These are phyloP conservation scores for Atrichornis clamosus DNA, from an alignment of 2,113 vertebrate species.

Conservation along the genomic window DNA sequence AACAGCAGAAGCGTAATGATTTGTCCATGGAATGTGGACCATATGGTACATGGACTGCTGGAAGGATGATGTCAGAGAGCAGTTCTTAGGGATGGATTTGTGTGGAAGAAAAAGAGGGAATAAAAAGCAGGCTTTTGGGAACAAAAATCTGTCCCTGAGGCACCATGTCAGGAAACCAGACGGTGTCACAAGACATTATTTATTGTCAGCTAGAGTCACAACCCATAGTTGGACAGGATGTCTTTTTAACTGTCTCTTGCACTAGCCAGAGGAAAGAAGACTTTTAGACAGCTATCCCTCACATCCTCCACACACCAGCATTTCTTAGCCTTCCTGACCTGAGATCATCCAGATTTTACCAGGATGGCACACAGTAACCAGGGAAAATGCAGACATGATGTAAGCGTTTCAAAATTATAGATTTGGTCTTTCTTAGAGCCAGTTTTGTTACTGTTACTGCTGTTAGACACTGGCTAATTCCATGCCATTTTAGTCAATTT, in stretches of 20 bases:
- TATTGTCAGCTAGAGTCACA: background rate
- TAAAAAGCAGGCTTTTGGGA: background rate
- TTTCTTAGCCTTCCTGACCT: background rate
- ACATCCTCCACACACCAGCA: background rate
- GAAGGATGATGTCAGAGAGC: background rate
- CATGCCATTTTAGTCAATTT: background rate
- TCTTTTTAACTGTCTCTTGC: background rate
- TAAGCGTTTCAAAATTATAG: background rate
- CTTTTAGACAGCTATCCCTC: background rate
- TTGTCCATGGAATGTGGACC: background rate
- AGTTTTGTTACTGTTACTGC: background rate
- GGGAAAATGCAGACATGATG: background rate
- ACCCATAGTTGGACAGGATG: background rate
- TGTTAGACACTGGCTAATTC: background rate
- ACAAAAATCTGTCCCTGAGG: background rate
- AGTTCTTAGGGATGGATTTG: background rate
- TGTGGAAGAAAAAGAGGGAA: background rate
- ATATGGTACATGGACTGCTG: accelerated
- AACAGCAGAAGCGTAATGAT: background rate
- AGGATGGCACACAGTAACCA: background rate
- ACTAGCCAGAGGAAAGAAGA: background rate
- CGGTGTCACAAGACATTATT: background rate
- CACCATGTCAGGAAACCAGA: background rate
- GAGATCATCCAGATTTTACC: background rate
- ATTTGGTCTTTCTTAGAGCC: background rate